Conservation (phyloP, 1,140 invertebrate species). For the Glomeris maerens region DNA sequence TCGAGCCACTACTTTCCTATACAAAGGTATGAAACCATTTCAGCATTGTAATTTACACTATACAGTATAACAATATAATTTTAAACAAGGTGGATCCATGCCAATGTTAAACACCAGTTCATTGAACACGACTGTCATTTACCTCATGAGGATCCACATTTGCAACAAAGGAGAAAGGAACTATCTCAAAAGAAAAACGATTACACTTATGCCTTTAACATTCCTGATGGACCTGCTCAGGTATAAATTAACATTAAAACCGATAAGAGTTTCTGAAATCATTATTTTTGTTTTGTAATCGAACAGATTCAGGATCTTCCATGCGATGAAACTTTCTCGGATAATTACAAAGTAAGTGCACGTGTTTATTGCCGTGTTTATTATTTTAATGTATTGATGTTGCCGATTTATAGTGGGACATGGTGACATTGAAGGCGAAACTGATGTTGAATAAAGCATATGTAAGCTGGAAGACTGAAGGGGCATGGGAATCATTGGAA, state of each 20-base stretch:
- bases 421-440: conserved; percentile 28
- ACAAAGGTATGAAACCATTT: too few relatives aligned
- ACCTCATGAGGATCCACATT: conserved; percentile 31
- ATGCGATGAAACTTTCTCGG: conserved; percentile 31
- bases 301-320: conserved; percentile 29
- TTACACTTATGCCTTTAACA: conserved; percentile 28
- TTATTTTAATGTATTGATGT: too few relatives aligned
- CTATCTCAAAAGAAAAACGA: conserved; percentile 26
- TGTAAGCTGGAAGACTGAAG: conserved; percentile 23
- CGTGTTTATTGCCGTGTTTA: background rate
- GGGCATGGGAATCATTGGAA: conserved; percentile 32
- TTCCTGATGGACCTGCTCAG: conserved; percentile 30
- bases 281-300: conserved; percentile 14
- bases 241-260: conserved; percentile 21
- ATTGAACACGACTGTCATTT: conserved; percentile 32
- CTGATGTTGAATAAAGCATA: conserved; percentile 29
- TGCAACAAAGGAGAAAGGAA: conserved; percentile 28
- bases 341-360: conserved; percentile 31
- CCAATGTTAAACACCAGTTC: conserved; percentile 30
- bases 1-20: conserved; percentile 29
- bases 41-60: too few relatives aligned
- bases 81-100: conserved; percentile 35
- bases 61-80: too few relatives aligned
- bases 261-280: background rate
- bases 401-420: conserved; percentile 35